phyloP scores from a whole-genome alignment of 1,140 invertebrate species.

The Ridgeia piscesae region DNA sequence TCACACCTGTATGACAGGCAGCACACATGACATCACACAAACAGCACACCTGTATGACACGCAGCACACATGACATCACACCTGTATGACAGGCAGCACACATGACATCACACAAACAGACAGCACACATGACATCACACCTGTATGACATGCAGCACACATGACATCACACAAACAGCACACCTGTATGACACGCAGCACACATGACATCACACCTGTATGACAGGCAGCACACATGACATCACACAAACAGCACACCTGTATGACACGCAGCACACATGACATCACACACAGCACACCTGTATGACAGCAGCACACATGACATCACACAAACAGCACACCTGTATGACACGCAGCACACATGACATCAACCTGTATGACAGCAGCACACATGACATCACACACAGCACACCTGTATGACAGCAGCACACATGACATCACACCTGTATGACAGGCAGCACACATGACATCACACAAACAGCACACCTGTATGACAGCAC shows the following conservation, averaged over 20 bases:
- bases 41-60: no score
- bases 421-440: constrained; percentile 32
- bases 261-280: constrained; percentile 31
- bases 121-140: constrained; percentile 37
- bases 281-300: constrained; percentile 32
- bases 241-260: not conserved
- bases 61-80: no score
- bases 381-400: no score
- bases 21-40: no score
- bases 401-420: not conserved
- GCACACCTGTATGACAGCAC: no score
- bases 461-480: not conserved
- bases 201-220: not conserved
- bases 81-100: no score
- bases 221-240: constrained; percentile 31
- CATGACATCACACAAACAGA: no score
- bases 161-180: not conserved
- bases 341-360: not conserved
- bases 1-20: no score
- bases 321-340: not conserved
- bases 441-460: not conserved
- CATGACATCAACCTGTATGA: not conserved
- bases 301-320: not conserved
- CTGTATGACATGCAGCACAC: no score
- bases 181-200: not conserved